Conservation (phyloP, 2,888 invertebrate species). For the Trichogramma dendrolimi region DNA sequence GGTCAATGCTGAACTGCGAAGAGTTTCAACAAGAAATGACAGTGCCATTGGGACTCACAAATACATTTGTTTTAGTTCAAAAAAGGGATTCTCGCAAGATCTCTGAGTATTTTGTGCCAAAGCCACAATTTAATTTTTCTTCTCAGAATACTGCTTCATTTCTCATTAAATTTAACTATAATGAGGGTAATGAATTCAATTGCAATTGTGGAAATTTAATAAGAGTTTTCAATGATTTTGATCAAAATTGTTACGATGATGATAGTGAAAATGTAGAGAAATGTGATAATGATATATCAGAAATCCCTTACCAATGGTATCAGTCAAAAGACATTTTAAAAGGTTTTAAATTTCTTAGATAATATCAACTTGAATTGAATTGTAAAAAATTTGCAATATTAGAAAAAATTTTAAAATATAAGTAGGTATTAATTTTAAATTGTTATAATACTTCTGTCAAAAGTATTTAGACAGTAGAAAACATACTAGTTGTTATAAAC, state of each 20-base stretch:
- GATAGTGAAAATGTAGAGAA: conserved; percentile 20
- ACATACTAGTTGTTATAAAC: no score
- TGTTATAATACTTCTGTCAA: conserved; percentile 17
- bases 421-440: conserved; percentile 10
- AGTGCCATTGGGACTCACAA: conserved; percentile 44
- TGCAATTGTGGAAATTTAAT: conserved; percentile 41
- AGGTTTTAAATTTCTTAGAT: conserved; percentile 46
- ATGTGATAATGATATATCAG: conserved; percentile 11
- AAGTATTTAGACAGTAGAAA: conserved; percentile 15
- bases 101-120: conserved; percentile 47
- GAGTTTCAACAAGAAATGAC: conserved; percentile 47
- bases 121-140: conserved; percentile 41
- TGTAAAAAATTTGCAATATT: conserved; percentile 9
- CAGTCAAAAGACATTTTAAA: conserved; percentile 47
- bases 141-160: conserved; percentile 34
- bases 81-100: conserved; percentile 41
- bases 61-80: conserved; percentile 47
- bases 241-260: conserved; percentile 25
- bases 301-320: conserved; percentile 43
- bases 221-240: conserved; percentile 39
- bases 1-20: conserved; percentile 44
- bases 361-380: conserved; percentile 27
- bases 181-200: conserved; percentile 25
- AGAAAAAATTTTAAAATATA: conserved; percentile 7
- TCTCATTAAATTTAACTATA: conserved; percentile 38